A percentile compares a stretch with the other conserved stretches of the same genome.
Conservation (phyloP, 2,113 vertebrate species). For the Phalacrocorax brasilianus region DNA sequence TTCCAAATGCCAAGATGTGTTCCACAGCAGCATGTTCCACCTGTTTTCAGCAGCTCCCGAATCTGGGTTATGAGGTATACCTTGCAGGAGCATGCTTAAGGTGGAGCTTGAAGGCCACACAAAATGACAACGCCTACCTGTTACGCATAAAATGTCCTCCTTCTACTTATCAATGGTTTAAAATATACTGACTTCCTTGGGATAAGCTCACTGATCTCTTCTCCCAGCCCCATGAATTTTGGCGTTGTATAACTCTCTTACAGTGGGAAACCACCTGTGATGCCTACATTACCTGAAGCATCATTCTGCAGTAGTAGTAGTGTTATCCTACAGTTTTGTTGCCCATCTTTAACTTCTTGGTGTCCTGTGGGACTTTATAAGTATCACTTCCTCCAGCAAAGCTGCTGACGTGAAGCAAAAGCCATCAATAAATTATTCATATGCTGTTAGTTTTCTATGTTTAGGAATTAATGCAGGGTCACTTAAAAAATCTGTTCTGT, state of each 20-base stretch:
- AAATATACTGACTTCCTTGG: background rate
- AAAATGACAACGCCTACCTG: background rate
- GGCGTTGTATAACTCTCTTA: no score
- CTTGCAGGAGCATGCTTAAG: background rate
- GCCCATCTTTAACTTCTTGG: constrained; percentile 18
- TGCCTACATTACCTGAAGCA: background rate
- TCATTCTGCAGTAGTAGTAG: background rate
- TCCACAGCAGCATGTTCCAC: background rate
- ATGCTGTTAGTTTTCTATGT: constrained; percentile 46
- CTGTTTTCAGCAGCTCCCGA: background rate
- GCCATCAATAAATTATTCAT: constrained; percentile 65
- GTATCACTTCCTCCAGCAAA: constrained; percentile 59
- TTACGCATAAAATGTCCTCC: no score
- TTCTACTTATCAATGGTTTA: background rate
- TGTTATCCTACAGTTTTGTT: background rate
- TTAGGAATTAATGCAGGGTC: constrained; percentile 63
- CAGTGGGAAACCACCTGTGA: background rate
- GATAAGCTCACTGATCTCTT: background rate
- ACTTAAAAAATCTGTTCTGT: constrained; percentile 17
- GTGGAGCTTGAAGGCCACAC: background rate
- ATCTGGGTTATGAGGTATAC: background rate
- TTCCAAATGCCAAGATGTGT: background rate
- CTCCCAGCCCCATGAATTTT: background rate
- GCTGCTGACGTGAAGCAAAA: constrained; percentile 67
- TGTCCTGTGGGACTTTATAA: constrained; percentile 65